phyloP scores from a whole-genome alignment of 2,113 vertebrate genomes.

The Microtus montanus region DNA sequence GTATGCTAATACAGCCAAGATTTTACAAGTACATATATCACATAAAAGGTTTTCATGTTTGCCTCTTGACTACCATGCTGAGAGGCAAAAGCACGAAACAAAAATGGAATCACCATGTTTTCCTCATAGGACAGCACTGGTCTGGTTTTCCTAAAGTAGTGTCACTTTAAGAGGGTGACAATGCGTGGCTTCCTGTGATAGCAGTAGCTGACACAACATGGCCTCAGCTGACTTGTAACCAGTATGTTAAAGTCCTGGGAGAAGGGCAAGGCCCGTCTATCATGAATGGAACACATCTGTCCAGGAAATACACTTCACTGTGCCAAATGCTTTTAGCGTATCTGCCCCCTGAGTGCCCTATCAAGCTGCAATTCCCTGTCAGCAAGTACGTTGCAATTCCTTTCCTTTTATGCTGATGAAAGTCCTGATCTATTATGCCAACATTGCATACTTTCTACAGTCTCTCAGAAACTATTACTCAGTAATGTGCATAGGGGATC shows the following conservation, averaged over 20 bases:
- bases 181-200: slow-evolving; percentile 73
- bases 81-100: slow-evolving; percentile 51
- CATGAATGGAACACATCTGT: slow-evolving; percentile 60
- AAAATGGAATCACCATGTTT: slow-evolving; percentile 37
- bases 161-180: slow-evolving; percentile 73
- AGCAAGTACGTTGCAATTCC: slow-evolving; percentile 75
- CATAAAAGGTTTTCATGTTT: neutral
- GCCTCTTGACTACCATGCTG: neutral
- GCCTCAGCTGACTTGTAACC: slow-evolving; percentile 25
- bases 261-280: slow-evolving; percentile 44
- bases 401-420: slow-evolving; percentile 77
- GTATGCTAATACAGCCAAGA: neutral
- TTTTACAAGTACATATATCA: neutral
- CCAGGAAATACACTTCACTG: slow-evolving; percentile 73
- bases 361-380: slow-evolving; percentile 60
- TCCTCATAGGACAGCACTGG: slow-evolving; percentile 31
- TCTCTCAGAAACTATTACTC: slow-evolving; percentile 65
- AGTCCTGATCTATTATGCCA: slow-evolving; percentile 73
- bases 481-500: slow-evolving; percentile 47
- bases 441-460: slow-evolving; percentile 60
- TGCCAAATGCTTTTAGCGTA: slow-evolving; percentile 73
- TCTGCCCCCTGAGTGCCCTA: slow-evolving; percentile 69
- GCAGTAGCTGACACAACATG: slow-evolving; percentile 47
- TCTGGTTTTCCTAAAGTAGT: slow-evolving; percentile 66
- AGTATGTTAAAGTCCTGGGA: slow-evolving; percentile 38